phyloP scores from a whole-genome alignment of 1,140 invertebrate species.

The Lamellibrachia luymesi region DNA sequence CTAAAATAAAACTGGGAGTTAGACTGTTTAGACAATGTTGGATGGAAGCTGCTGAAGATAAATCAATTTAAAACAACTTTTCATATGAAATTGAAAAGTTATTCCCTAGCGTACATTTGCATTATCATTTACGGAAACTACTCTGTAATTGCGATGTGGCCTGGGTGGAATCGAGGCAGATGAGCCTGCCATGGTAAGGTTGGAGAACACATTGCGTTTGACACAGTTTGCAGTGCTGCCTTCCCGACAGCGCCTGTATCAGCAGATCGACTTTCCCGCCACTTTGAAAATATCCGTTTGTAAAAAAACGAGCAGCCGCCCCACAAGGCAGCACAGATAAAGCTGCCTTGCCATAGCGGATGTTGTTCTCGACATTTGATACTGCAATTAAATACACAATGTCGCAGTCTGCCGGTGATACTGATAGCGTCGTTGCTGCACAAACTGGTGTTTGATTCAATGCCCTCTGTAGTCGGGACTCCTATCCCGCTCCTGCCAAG shows the following conservation, averaged over 20 bases:
- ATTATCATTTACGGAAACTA: neutral
- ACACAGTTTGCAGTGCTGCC: neutral
- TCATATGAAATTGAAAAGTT: neutral
- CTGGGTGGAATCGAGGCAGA: neutral
- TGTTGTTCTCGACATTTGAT: neutral
- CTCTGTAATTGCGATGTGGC: neutral
- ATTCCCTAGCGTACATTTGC: neutral
- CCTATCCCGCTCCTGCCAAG: neutral
- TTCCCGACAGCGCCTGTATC: neutral
- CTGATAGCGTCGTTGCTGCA: neutral
- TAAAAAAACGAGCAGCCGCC: neutral
- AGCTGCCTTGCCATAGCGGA: neutral
- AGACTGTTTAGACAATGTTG: too few relatives aligned
- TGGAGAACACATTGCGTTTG: neutral
- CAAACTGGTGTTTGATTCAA: neutral
- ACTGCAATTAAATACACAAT: conserved; percentile 1
- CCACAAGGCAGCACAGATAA: neutral
- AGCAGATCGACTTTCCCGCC: neutral
- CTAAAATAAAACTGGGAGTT: too few relatives aligned
- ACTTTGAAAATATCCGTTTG: conserved; percentile 5
- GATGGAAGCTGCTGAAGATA: too few relatives aligned
- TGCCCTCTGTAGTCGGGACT: neutral
- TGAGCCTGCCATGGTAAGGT: neutral
- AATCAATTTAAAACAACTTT: neutral
- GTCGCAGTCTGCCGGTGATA: neutral